A percentile compares a stretch with the other conserved stretches of the same genome.
phyloP scores from a whole-genome alignment of 2,113 vertebrate species.

The Bujurquina vittata region DNA sequence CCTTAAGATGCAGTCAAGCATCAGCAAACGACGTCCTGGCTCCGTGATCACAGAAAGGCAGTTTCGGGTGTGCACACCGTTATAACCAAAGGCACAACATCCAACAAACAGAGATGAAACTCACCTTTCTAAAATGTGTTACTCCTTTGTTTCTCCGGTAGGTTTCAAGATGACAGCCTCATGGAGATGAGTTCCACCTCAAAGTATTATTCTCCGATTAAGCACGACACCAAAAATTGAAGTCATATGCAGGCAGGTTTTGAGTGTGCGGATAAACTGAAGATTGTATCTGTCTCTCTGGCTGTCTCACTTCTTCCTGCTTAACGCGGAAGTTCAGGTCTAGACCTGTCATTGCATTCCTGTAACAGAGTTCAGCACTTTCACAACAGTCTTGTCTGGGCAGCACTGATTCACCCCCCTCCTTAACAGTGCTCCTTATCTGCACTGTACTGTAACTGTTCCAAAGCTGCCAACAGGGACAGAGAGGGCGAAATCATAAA shows the following conservation, averaged over 20 bases:
- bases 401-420: neutral
- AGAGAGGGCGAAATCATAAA: neutral
- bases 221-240: neutral
- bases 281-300: constrained; percentile 50
- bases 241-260: constrained; percentile 21
- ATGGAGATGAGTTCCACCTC: constrained; percentile 18
- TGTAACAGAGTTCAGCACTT: constrained; percentile 36
- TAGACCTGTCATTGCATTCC: constrained; percentile 78
- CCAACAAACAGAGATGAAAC: constrained; percentile 17
- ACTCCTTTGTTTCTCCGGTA: constrained; percentile 33
- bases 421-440: constrained; percentile 31
- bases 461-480: neutral
- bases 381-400: constrained; percentile 63
- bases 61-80: neutral
- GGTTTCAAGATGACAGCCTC: constrained; percentile 33
- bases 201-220: neutral
- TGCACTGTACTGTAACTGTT: neutral
- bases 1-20: neutral
- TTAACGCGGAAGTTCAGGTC: constrained; percentile 82
- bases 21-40: neutral
- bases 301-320: constrained; percentile 73
- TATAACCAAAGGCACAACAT: constrained; percentile 7
- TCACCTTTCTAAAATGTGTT: constrained; percentile 57
- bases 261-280: constrained; percentile 38
- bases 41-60: neutral